These are phyloP conservation scores for Brachionus koreanus DNA, from an alignment of 1,140 invertebrate species.

Conservation along the genomic window DNA sequence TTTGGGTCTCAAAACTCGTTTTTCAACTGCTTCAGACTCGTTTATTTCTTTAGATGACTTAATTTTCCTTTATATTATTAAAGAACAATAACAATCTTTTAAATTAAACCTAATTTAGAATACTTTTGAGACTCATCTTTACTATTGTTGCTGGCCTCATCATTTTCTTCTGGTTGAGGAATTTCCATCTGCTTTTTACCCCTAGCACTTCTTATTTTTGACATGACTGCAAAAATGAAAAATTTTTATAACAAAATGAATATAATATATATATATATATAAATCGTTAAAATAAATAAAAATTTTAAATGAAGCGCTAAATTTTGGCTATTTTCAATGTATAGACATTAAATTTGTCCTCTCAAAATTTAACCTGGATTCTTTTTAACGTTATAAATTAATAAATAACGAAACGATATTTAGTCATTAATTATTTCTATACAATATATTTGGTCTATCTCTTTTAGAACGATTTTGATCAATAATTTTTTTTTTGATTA, in stretches of 20 bases:
- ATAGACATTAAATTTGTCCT: neutral
- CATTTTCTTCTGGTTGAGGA: neutral
- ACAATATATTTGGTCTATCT: too few species aligned
- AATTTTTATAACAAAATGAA: neutral
- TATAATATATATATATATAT: neutral
- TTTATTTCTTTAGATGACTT: neutral
- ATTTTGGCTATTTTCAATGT: neutral
- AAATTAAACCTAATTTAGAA: neutral
- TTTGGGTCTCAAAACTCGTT: slow-evolving; percentile 11
- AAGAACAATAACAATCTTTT: neutral
- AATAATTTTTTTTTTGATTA: too few species aligned
- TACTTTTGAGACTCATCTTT: neutral
- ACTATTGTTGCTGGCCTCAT: neutral
- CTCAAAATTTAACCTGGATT: too few species aligned
- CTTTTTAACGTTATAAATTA: neutral
- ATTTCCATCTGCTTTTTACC: neutral
- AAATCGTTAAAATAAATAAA: neutral
- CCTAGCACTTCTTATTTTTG: neutral
- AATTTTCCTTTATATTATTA: neutral
- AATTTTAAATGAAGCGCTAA: neutral
- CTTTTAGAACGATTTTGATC: too few species aligned
- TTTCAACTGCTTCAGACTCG: neutral
- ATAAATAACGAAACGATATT: too few species aligned
- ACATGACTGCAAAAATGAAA: neutral
- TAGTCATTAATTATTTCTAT: too few species aligned